Conservation (phyloP, 2,113 vertebrate genomes). For the Chaetodon auriga region DNA sequence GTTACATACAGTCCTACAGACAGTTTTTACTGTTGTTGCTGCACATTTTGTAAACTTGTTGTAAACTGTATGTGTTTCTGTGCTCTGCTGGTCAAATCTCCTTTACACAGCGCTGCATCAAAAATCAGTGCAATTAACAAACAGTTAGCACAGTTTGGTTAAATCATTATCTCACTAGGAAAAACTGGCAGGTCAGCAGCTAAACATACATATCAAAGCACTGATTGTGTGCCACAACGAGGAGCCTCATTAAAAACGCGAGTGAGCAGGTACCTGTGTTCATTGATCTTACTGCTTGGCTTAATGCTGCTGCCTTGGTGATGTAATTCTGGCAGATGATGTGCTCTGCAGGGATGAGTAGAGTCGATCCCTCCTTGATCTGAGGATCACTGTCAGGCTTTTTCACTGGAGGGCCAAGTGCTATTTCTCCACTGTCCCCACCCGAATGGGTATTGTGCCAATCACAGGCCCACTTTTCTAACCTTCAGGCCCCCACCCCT, state of each 20-base stretch:
- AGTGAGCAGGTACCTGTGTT: slow-evolving; percentile 42
- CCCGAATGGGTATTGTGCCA: neutral
- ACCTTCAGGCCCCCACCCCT: neutral
- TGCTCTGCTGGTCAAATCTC: neutral
- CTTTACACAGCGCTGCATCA: neutral
- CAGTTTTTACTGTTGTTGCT: neutral
- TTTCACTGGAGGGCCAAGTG: neutral
- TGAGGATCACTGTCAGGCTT: slow-evolving; percentile 65
- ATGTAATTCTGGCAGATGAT: slow-evolving; percentile 67
- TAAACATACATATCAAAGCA: slow-evolving; percentile 1
- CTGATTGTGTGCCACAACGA: slow-evolving; percentile 15
- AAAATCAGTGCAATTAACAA: neutral
- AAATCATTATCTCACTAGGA: neutral
- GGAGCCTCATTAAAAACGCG: slow-evolving; percentile 49
- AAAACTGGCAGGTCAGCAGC: slow-evolving; percentile 7
- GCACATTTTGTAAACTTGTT: neutral
- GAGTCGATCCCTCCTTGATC: slow-evolving; percentile 41
- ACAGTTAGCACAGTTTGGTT: too few relatives aligned
- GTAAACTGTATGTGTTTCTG: neutral
- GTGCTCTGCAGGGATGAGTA: slow-evolving; percentile 53
- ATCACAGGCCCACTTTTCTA: neutral
- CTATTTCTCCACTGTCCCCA: too few relatives aligned
- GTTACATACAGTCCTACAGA: neutral
- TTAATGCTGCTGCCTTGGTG: slow-evolving; percentile 63
- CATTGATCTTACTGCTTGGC: slow-evolving; percentile 36